phyloP scores from a whole-genome alignment of 2,113 vertebrate species.

The Symphodus melops region DNA sequence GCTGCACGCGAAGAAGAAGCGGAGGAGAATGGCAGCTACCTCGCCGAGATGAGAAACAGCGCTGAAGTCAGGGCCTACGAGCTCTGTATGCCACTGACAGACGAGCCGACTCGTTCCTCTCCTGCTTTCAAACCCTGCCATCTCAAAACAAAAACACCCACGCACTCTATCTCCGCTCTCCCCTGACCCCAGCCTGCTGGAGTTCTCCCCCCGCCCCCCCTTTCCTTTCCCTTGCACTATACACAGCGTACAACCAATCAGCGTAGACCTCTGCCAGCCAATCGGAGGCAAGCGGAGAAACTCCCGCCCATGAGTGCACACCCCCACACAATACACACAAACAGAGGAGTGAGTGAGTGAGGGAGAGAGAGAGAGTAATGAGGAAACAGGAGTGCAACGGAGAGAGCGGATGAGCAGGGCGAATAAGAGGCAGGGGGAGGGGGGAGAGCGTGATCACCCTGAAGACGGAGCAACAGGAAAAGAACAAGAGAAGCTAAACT shows the following conservation, averaged over 20 bases:
- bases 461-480: slow-evolving; percentile 76
- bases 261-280: slow-evolving; percentile 75
- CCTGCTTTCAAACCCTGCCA: slow-evolving; percentile 83
- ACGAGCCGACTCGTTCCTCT: slow-evolving; percentile 70
- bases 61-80: slow-evolving; percentile 62
- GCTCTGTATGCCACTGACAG: slow-evolving; percentile 75
- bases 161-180: slow-evolving; percentile 81
- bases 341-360: slow-evolving; percentile 63
- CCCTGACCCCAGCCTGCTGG: slow-evolving; percentile 82
- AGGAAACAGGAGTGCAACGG: slow-evolving; percentile 60
- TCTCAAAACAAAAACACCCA: slow-evolving; percentile 89
- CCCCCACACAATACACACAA: slow-evolving; percentile 81
- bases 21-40: slow-evolving; percentile 52
- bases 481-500: slow-evolving; percentile 56
- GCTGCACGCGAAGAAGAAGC: slow-evolving; percentile 60
- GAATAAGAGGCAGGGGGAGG: slow-evolving; percentile 64
- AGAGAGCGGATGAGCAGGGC: slow-evolving; percentile 62
- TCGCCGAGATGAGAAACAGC: slow-evolving; percentile 42
- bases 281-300: slow-evolving; percentile 66
- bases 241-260: slow-evolving; percentile 72
- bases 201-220: slow-evolving; percentile 55
- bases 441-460: slow-evolving; percentile 59
- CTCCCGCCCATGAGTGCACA: slow-evolving; percentile 78
- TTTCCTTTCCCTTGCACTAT: slow-evolving; percentile 72
- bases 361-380: slow-evolving; percentile 56